Evolutionary conservation across 2,113 vertebrate species (phyloP).

Genomic region (Marmota flaviventris): DNA sequence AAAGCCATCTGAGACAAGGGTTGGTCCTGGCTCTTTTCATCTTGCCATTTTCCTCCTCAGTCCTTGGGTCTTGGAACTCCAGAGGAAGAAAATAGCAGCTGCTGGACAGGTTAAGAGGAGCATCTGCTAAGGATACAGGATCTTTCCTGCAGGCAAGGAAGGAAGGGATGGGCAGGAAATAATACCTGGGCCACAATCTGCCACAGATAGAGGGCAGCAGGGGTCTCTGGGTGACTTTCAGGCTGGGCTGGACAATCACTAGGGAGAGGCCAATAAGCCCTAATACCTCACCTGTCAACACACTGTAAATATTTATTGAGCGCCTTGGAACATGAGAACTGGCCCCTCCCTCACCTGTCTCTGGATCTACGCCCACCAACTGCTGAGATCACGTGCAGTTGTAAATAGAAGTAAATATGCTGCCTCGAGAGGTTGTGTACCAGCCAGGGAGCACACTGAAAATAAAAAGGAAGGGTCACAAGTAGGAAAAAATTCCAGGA

Average conservation of each 20-base stretch:
- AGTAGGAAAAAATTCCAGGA: background rate
- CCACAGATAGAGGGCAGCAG: background rate
- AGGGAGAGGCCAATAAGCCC: background rate
- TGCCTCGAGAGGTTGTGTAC: background rate
- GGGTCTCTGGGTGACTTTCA: background rate
- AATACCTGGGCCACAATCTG: background rate
- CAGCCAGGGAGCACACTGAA: background rate
- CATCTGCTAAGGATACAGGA: background rate
- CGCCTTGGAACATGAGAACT: background rate
- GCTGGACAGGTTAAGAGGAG: background rate
- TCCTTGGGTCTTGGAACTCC: background rate
- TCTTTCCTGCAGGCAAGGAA: background rate
- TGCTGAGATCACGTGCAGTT: background rate
- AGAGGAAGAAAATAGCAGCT: background rate
- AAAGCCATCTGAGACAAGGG: background rate
- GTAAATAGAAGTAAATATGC: background rate
- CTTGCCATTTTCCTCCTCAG: too few species aligned
- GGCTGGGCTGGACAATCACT: background rate
- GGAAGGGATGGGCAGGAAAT: background rate
- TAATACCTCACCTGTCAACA: background rate
- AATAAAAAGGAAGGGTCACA: background rate
- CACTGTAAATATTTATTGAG: slow-evolving; percentile 39
- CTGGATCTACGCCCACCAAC: background rate
- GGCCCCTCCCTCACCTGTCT: background rate
- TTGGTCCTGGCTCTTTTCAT: background rate